Base-by-base conservation (phyloP, 2,797 vertebrate species). In the Taeniopygia guttata region DNA sequence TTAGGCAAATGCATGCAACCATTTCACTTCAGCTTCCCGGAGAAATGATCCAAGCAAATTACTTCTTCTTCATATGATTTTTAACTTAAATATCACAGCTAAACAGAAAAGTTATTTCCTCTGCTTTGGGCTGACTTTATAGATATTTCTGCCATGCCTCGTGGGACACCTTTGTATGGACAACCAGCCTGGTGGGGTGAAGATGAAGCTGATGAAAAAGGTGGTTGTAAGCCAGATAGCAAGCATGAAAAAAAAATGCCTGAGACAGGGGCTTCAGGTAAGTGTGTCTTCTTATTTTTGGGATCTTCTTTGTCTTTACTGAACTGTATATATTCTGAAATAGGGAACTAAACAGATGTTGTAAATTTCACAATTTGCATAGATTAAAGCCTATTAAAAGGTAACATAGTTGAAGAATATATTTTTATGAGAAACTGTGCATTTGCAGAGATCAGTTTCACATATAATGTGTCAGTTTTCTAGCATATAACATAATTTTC, bases 161-260 rank as follows among this genome's bases (percentile, higher is more conserved):
- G 99, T 76, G 99, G 99, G 84, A 99, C 99, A 21, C 99, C 99
- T 7, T 96, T 99, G 66, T 99, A 99, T 46, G 99, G 99, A 11
- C 99, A 99, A 91, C 99, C 99, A 6, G 99, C 99, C 13, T 99
- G 99, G 99, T 99, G 99, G 99, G 99, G 99, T 55, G 99, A 99
- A 58, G 99, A 98, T 56, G 99, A 99, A n/a, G 98, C 98, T 43
- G 99, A 99, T 79, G 99, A 99, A 63, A 98, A 99, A 96, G 98
- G 98, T 97, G 98, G 98, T 78, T 98, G 98, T 97, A 99, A 99
- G 94, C 98, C 98, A 73, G 98, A 98, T 83, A 98, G 96, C 91
- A 99, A 99, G 94, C 88, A 96, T n/a, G 98, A 98, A 95, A 98
- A 95, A 78, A 99, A 98, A 96, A 97, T 97, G 56, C 98, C 98